Conservation (phyloP, 2,113 vertebrate species). For the Apteryx owenii region DNA sequence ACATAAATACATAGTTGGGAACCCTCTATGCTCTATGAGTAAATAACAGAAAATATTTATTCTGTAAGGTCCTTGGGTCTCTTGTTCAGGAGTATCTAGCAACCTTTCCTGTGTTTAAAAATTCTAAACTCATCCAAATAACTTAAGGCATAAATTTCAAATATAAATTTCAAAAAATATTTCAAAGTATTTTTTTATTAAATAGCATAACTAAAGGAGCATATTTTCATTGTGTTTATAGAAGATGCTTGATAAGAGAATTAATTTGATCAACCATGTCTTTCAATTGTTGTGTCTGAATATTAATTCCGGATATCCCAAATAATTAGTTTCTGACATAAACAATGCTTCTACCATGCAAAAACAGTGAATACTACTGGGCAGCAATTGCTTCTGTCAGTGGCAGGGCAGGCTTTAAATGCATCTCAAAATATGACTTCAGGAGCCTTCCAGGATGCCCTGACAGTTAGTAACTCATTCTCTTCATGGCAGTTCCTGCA, state of each 20-base stretch:
- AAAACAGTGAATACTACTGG: background rate
- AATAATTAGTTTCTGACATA: background rate
- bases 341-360: background rate
- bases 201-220: background rate
- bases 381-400: background rate
- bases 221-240: background rate
- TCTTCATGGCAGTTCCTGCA: background rate
- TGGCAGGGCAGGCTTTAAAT: background rate
- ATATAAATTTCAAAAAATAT: too few relatives aligned
- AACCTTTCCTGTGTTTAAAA: background rate
- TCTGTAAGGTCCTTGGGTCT: background rate
- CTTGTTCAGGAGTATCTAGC: background rate
- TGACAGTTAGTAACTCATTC: background rate
- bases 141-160: background rate
- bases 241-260: background rate
- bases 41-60: background rate
- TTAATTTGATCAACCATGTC: background rate
- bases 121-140: background rate
- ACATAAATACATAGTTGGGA: background rate
- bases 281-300: background rate
- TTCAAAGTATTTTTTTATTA: background rate
- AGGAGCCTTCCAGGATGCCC: background rate
- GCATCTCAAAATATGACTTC: background rate
- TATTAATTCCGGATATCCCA: background rate
- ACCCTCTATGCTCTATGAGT: too few relatives aligned